A percentile compares a stretch with the other conserved stretches of the same genome.
Evolutionary conservation across 2,888 invertebrate species (phyloP).

Genomic region (Miltochrista miniata): DNA sequence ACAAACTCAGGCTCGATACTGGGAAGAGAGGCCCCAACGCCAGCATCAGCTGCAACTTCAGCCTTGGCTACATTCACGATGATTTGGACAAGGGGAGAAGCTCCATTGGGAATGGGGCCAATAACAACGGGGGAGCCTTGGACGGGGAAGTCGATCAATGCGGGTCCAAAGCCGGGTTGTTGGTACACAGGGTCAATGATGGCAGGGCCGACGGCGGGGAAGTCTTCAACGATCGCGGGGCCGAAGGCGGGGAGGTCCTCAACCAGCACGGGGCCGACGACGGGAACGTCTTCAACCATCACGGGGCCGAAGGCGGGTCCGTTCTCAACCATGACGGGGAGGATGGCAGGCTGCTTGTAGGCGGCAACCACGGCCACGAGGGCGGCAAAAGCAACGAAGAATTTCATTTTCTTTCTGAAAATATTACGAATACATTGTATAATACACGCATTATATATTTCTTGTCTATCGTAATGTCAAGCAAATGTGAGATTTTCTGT

Average conservation of each 20-base stretch:
- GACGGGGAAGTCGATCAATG: constrained; percentile 30
- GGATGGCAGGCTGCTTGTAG: constrained; percentile 23
- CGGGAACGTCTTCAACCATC: constrained; percentile 11
- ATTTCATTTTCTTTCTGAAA: constrained; percentile 52
- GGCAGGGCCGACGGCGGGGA: constrained; percentile 39
- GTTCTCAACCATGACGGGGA: constrained; percentile 17
- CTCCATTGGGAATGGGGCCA: constrained; percentile 1
- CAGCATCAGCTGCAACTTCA: background rate
- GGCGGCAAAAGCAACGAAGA: constrained; percentile 50
- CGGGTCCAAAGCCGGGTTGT: constrained; percentile 39
- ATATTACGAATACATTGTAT: background rate
- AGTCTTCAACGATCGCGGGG: constrained; percentile 9
- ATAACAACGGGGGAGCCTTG: background rate
- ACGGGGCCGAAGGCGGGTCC: background rate
- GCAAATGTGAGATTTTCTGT: no score
- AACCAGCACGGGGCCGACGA: constrained; percentile 15
- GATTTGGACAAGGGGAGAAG: constrained; percentile 43
- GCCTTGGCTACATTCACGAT: constrained; percentile 40
- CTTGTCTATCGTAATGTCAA: no score
- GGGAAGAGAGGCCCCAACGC: constrained; percentile 4
- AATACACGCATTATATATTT: no score
- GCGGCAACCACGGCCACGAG: constrained; percentile 45
- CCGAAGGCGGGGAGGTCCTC: constrained; percentile 17
- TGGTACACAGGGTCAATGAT: constrained; percentile 17
- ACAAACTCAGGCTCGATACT: background rate